A percentile compares a stretch with the other conserved stretches of the same genome.
Conservation (phyloP, 2,113 vertebrate genomes). For the Amia ocellicauda region DNA sequence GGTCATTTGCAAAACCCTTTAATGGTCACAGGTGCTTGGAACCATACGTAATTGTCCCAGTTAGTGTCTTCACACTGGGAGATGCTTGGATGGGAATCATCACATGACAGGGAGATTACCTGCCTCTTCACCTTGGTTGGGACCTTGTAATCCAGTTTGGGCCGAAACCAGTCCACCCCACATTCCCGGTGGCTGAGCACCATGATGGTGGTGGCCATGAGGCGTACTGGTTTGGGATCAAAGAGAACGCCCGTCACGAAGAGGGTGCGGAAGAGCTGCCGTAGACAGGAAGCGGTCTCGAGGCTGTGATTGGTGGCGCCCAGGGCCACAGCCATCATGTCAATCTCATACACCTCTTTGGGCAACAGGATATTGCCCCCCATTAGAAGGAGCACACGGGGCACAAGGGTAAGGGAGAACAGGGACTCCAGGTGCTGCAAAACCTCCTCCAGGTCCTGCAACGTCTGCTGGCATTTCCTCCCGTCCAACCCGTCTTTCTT, state of each 20-base stretch:
- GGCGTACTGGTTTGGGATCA: conserved; percentile 71
- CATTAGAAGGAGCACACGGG: conserved; percentile 84
- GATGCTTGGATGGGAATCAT: conserved; percentile 26
- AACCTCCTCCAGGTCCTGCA: conserved; percentile 79
- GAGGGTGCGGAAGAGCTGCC: conserved; percentile 84
- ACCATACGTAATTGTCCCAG: conserved; percentile 87
- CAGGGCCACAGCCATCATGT: conserved; percentile 74
- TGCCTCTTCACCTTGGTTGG: conserved; percentile 76
- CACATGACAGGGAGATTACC: conserved; percentile 72
- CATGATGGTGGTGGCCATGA: conserved; percentile 75
- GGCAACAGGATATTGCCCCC: conserved; percentile 80
- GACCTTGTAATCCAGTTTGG: conserved; percentile 85
- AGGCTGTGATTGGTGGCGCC: conserved; percentile 64
- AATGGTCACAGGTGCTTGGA: conserved; percentile 83
- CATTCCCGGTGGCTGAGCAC: conserved; percentile 82
- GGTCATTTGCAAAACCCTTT: conserved; percentile 79
- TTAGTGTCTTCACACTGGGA: conserved; percentile 20
- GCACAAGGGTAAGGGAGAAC: conserved; percentile 81
- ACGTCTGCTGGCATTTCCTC: conserved; percentile 74
- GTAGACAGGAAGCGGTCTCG: conserved; percentile 71
- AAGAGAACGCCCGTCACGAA: conserved; percentile 87
- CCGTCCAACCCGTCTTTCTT: conserved; percentile 43
- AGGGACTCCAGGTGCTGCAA: conserved; percentile 78
- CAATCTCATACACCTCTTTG: conserved; percentile 88
- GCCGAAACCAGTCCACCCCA: conserved; percentile 84